Evolutionary conservation across 2,113 vertebrate genomes (phyloP), one percentile per base, ranked within the genome.

Genomic region (Pelusios castaneus): DNA sequence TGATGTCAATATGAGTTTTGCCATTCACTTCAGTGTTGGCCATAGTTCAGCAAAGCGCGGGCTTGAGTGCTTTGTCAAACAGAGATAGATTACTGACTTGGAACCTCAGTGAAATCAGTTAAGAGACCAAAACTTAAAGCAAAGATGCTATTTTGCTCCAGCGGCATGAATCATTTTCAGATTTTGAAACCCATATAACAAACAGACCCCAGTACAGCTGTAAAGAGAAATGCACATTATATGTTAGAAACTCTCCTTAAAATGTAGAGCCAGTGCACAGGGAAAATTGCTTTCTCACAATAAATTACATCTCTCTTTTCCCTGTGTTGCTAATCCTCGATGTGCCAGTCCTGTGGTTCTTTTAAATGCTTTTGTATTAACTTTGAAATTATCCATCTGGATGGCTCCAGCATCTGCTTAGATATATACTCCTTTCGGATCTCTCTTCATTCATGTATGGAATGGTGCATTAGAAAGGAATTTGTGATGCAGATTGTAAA

Each of bases 341-440:
- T 83, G 6, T 67, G 80, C 76, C 93, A 94, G 89, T 90, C 93
- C 92, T 70, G 60, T 90, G 89, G 43, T 80, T 93, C 90, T 94
- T 96, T 93, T 55, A 63, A 95, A 91, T 90, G 67, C 51, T 94
- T 97, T 89, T 92, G 88, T 95, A 89, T 97, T 96, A 94, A 91
- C 55, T 56, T 73, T 91, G 93, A 92, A 93, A 92, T 93, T 70
- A 80, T 87, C 92, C 94, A 87, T 91, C 90, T 94, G 95, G 84
- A 90, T 91, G 73, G 78, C 19, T 91, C 92, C 88, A 93, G 87
- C 93, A 90, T 96, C 96, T 91, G 85, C 84, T 92, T 34, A 85
- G 38, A 82, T 92, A 95, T 89, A 90, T 11, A 89, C 82, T 92
- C 91, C 54, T 56, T 67, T 88, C 88, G 92, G 89, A 54, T 90